These are phyloP conservation scores for Pogonocichla stellata DNA, from an alignment of 2,113 vertebrate genomes.

Conservation along the genomic window DNA sequence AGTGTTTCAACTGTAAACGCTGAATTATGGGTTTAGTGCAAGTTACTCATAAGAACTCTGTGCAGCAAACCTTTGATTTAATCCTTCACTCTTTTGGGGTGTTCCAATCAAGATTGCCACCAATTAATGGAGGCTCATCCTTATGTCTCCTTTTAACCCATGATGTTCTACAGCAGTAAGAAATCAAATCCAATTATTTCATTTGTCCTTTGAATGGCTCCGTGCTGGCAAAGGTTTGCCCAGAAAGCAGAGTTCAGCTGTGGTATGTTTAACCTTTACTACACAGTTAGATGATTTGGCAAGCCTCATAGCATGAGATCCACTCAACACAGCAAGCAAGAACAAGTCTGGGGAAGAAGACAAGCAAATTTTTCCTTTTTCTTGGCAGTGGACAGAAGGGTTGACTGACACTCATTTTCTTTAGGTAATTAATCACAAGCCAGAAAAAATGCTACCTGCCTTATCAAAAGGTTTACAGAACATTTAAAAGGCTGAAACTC, in stretches of 20 bases:
- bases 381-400: neutral
- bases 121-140: neutral
- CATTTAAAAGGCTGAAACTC: neutral
- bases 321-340: neutral
- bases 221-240: neutral
- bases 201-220: neutral
- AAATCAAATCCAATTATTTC: neutral
- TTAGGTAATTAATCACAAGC: neutral
- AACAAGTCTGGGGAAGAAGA: neutral
- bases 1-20: neutral
- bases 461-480: constrained; percentile 2
- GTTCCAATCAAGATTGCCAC: neutral
- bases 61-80: neutral
- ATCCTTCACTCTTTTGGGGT: neutral
- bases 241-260: neutral
- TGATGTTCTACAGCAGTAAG: neutral
- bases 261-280: neutral
- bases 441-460: neutral
- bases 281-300: neutral
- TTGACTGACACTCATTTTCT: neutral
- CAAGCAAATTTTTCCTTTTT: neutral
- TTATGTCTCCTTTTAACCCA: neutral
- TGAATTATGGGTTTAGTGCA: neutral
- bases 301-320: neutral
- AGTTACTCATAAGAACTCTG: neutral